Evolutionary conservation across 2,888 invertebrate genomes (phyloP).

Genomic region (Megastigmus dorsalis): DNA sequence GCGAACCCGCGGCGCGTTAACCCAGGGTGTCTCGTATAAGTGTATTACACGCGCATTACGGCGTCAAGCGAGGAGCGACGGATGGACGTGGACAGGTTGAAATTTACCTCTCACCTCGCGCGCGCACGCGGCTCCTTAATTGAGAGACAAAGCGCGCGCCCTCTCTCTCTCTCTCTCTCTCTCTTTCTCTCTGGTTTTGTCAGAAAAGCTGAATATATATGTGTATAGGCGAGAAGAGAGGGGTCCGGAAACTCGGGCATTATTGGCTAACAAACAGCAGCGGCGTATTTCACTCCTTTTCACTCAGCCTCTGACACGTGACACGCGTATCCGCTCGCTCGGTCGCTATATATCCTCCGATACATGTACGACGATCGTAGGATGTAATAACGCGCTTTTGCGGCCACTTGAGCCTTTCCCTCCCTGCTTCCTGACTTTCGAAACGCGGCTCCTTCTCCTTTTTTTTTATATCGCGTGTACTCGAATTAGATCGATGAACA

Average conservation of each 20-base stretch:
- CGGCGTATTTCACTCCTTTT: not conserved
- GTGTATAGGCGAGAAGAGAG: too few relatives aligned
- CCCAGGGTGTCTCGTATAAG: too few relatives aligned
- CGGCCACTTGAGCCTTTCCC: not conserved
- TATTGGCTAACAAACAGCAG: conserved; percentile 21
- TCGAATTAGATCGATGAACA: conserved; percentile 13
- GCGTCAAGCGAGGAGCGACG: not conserved
- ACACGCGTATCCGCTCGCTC: conserved; percentile 45
- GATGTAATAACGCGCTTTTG: not conserved
- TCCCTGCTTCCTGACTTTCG: conserved; percentile 38
- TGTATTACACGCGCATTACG: too few relatives aligned
- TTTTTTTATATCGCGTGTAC: too few relatives aligned
- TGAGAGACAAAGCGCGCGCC: not conserved
- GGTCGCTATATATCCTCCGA: too few relatives aligned
- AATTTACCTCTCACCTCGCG: not conserved
- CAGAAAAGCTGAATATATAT: not conserved
- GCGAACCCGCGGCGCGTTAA: too few relatives aligned
- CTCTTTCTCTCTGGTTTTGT: not conserved
- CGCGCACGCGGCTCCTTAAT: not conserved
- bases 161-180: not conserved
- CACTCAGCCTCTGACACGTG: conserved; percentile 29
- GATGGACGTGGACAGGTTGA: conserved; percentile 9
- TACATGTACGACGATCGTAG: not conserved
- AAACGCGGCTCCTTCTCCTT: not conserved
- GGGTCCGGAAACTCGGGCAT: conserved; percentile 26